Percentiles rank a stretch among this genome's conserved stretches.
Conservation (phyloP, 2,888 invertebrate species). For the Pseudolycoriella hygida region DNA sequence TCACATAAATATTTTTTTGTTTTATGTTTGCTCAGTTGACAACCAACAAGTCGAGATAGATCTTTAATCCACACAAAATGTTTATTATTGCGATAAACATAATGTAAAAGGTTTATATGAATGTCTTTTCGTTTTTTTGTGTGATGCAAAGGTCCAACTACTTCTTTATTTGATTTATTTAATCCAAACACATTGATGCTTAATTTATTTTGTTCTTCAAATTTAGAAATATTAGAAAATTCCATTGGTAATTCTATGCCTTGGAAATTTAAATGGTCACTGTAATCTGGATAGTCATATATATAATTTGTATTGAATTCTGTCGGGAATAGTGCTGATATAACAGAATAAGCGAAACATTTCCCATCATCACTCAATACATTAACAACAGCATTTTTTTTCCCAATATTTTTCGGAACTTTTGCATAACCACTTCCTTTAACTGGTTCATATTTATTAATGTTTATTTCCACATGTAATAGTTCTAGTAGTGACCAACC, state of each 20-base stretch:
- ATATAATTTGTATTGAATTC: constrained; percentile 8
- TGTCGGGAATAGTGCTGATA: constrained; percentile 13
- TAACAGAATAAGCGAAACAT: constrained; percentile 16
- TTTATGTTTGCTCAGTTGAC: background rate
- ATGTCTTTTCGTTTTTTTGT: background rate
- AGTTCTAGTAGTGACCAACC: constrained; percentile 7
- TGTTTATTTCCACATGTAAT: constrained; percentile 4
- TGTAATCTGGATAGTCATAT: constrained; percentile 13
- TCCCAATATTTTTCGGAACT: constrained; percentile 12
- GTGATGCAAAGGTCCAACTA: background rate
- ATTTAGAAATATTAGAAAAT: constrained; percentile 12
- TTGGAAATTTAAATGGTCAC: constrained; percentile 12
- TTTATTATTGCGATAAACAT: background rate
- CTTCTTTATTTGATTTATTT: constrained; percentile 2
- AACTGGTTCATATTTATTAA: constrained; percentile 8
- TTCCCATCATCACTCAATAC: constrained; percentile 15
- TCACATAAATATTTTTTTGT: constrained; percentile 1
- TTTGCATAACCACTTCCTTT: constrained; percentile 10
- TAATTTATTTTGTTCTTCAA: constrained; percentile 15
- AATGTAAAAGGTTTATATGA: background rate
- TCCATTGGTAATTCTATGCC: constrained; percentile 15
- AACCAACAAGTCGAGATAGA: background rate
- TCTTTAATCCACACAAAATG: constrained; percentile 3
- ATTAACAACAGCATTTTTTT: constrained; percentile 14
- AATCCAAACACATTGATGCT: constrained; percentile 14